A percentile compares a stretch with the other conserved stretches of the same genome.
These are phyloP conservation scores for Drosophila novamexicana DNA, from an alignment of 1,140 invertebrate genomes.

Conservation along the genomic window DNA sequence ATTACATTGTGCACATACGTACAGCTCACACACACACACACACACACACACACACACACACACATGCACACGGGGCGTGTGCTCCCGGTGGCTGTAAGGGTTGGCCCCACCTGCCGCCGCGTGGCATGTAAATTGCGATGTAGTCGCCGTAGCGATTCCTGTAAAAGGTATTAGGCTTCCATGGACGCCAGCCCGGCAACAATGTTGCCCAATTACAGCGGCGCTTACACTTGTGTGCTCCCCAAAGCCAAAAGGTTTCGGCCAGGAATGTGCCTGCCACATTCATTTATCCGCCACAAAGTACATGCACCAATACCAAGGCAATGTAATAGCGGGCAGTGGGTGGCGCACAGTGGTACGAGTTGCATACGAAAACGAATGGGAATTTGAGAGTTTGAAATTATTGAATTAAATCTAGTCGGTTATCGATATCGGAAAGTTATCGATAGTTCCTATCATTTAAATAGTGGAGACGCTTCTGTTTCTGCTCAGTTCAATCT, in stretches of 20 bases:
- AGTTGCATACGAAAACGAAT: background rate
- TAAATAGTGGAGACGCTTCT: too few species aligned
- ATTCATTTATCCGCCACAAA: background rate
- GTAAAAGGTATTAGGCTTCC: constrained; percentile 82
- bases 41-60: background rate
- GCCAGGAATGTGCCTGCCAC: background rate
- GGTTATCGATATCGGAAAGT: too few species aligned
- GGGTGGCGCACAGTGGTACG: constrained; percentile 16
- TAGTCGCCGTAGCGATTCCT: constrained; percentile 79
- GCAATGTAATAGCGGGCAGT: background rate
- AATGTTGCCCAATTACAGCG: constrained; percentile 48
- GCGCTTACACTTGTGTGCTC: constrained; percentile 26
- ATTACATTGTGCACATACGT: constrained; percentile 8
- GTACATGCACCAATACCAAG: background rate
- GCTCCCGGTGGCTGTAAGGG: constrained; percentile 54
- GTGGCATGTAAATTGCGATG: constrained; percentile 70
- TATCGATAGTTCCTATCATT: too few species aligned
- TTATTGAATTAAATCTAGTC: too few species aligned
- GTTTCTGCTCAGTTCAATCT: too few species aligned
- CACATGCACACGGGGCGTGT: background rate
- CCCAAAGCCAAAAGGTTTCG: background rate
- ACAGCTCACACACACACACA: background rate
- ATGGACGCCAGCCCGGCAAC: constrained; percentile 49
- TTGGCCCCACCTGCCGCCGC: constrained; percentile 42
- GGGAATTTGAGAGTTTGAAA: too few species aligned